A percentile compares a stretch with the other conserved stretches of the same genome.
Conservation (phyloP, 2,888 invertebrate genomes). For the Strigamia crassipes region DNA sequence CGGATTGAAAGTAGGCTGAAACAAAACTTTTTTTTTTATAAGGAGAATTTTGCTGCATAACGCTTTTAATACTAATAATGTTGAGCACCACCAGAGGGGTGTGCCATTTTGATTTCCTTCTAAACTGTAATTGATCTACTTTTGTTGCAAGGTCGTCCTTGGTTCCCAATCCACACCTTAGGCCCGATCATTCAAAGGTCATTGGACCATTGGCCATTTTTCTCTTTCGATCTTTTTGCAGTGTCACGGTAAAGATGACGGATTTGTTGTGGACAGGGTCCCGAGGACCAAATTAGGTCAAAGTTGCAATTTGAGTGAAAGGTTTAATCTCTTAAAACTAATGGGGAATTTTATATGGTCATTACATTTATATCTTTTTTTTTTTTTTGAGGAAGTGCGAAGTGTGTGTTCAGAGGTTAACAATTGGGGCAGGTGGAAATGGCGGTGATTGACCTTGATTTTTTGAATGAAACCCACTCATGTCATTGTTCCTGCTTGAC, state of each 20-base stretch:
- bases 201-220: neutral
- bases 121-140: neutral
- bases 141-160: conserved; percentile 4
- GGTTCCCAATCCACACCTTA: neutral
- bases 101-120: neutral
- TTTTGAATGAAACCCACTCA: neutral
- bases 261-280: neutral
- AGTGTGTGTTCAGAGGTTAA: neutral
- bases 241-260: neutral
- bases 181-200: conserved; percentile 1
- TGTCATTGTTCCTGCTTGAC: neutral
- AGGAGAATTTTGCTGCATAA: neutral
- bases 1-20: neutral
- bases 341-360: neutral
- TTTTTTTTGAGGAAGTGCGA: neutral
- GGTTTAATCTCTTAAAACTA: neutral
- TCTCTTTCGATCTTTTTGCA: neutral
- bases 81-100: neutral
- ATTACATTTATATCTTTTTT: neutral
- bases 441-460: conserved; percentile 10
- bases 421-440: conserved; percentile 3
- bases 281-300: no score
- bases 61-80: neutral
- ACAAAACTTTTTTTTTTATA: neutral
- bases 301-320: no score